Percentiles rank a stretch among this genome's conserved stretches.
phyloP scores from a whole-genome alignment of 2,888 invertebrate species.

The Caenorhabditis sp. region DNA sequence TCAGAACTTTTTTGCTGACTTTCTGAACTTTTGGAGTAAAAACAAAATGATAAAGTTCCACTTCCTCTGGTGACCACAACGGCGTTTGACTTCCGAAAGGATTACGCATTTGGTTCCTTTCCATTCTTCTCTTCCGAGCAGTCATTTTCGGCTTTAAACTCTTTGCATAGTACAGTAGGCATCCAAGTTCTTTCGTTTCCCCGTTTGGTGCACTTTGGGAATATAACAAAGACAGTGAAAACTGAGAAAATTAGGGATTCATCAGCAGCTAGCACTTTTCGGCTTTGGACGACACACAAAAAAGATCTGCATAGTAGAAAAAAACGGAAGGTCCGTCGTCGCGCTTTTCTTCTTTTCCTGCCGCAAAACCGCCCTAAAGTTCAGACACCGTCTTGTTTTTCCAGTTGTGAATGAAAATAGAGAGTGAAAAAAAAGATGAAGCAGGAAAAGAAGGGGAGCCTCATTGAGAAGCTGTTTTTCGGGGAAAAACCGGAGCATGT shows the following conservation, averaged over 20 bases:
- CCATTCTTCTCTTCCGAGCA: constrained; percentile 4
- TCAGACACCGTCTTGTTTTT: constrained; percentile 66
- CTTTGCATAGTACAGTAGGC: constrained; percentile 53
- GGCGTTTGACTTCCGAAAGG: constrained; percentile 35
- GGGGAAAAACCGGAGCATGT: constrained; percentile 37
- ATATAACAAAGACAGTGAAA: constrained; percentile 32
- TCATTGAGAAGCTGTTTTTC: constrained; percentile 57
- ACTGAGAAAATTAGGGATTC: constrained; percentile 30
- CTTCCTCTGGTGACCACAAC: constrained; percentile 28
- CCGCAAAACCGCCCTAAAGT: constrained; percentile 47
- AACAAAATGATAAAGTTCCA: constrained; percentile 13
- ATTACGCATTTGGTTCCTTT: constrained; percentile 53
- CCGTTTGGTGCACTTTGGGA: constrained; percentile 42
- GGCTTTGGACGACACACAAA: constrained; percentile 18
- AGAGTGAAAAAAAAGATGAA: constrained; percentile 19
- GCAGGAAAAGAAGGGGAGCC: constrained; percentile 25
- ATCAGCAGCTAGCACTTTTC: constrained; percentile 15
- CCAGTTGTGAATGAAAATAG: constrained; percentile 33
- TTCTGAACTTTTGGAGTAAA: neutral
- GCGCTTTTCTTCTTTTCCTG: constrained; percentile 10
- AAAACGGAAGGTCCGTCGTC: constrained; percentile 18
- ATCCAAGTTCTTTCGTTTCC: constrained; percentile 12
- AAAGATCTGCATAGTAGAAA: constrained; percentile 28
- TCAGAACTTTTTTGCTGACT: neutral
- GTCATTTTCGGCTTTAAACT: constrained; percentile 27